Evolutionary conservation across 2,113 vertebrate genomes (phyloP), one percentile per base, ranked within the genome.

Genomic region (Dolichallabes microphthalmus): DNA sequence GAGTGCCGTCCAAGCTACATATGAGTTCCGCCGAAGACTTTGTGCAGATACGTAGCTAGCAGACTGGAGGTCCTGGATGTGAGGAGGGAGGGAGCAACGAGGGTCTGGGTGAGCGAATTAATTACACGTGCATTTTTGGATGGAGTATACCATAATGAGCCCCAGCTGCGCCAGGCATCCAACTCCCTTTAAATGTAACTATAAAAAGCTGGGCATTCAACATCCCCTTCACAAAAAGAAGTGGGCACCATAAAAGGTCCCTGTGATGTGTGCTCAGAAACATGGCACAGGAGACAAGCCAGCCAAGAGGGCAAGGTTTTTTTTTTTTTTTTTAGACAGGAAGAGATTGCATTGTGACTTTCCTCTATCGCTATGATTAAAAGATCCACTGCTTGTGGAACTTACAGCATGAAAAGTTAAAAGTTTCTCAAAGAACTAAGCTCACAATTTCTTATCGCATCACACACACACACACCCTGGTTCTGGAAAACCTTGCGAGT

Each of bases 111-210:
- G 96, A 96, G 96, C 94, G 96, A 96, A 97, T 96, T 96, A 96
- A 97, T 96, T 96, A 96, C 96, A 96, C 95, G 95, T 96, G 96
- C 94, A 96, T 96, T 96, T 96, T 96, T 95, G 96, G 95, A 96
- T 95, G 95, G 94, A 93, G 94, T 95, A 95, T 95, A 96, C 95
- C 95, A 94, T 96, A 96, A 97, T 95, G 95, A 96, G 95, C 94
- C 94, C 96, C 96, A 97, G 96, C 96, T 96, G 96, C 94, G 92
- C 94, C 95, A 94, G 95, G 95, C 95, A 96, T 96, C 95, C 95
- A 96, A 94, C 95, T 86, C 96, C 95, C 95, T 95, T 95, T 95
- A 95, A 96, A 97, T 94, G 94, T 94, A 94, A 95, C 95, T 94
- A 96, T 96, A 92, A 96, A 96, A 96, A 96, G 86, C 89, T 85